These are phyloP conservation scores for Acrobasis suavella DNA, from an alignment of 2,888 invertebrate species.

Conservation along the genomic window DNA sequence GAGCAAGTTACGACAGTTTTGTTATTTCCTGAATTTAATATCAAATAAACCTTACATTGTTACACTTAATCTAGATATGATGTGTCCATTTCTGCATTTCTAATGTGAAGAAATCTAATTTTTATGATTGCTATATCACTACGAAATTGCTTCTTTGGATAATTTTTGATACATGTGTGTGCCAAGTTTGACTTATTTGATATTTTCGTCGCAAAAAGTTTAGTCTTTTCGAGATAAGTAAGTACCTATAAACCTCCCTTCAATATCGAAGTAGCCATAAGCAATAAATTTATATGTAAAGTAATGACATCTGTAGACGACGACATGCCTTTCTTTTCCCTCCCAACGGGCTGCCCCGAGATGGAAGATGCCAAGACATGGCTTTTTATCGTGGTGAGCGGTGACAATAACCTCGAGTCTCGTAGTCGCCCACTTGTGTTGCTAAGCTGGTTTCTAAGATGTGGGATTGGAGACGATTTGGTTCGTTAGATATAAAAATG, in stretches of 20 bases:
- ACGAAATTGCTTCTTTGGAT: too few species aligned
- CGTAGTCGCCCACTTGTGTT: constrained; percentile 23
- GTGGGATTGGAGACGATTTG: constrained; percentile 1
- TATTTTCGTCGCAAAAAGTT: too few species aligned
- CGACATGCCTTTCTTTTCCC: constrained; percentile 7
- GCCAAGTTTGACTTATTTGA: too few species aligned
- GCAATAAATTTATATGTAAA: neutral
- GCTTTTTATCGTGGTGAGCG: constrained; percentile 26
- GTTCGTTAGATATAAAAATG: neutral
- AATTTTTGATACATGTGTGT: too few species aligned
- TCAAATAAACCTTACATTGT: too few species aligned
- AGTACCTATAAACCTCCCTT: neutral
- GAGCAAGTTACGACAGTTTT: too few species aligned
- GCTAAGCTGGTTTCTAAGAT: constrained; percentile 19
- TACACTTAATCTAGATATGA: too few species aligned
- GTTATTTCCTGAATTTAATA: too few species aligned
- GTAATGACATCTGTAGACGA: neutral
- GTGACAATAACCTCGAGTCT: constrained; percentile 34
- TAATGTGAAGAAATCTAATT: too few species aligned
- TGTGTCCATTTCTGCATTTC: too few species aligned
- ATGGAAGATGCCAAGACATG: constrained; percentile 12
- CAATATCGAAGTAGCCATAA: neutral
- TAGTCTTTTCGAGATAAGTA: too few species aligned
- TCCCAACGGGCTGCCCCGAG: constrained; percentile 11
- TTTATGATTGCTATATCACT: too few species aligned